Percentiles rank a stretch among this genome's conserved stretches.
Conservation (phyloP, 2,888 invertebrate species). For the Andrena trimmerana region DNA sequence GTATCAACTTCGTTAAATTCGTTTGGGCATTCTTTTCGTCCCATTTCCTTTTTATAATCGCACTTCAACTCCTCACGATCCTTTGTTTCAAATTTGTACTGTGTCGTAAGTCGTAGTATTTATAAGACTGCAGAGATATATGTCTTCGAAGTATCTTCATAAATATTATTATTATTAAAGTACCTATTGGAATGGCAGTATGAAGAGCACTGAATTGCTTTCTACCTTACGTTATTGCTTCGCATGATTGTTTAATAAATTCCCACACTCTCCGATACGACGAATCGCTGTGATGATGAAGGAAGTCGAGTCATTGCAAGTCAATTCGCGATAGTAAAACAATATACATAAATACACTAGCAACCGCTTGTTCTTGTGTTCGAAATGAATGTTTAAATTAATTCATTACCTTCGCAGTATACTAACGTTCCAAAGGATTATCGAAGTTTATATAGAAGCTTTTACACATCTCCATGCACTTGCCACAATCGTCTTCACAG, state of each 20-base stretch:
- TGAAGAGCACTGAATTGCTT: slow-evolving; percentile 23
- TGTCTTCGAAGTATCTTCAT: slow-evolving; percentile 8
- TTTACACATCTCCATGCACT: background rate
- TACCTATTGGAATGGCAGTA: slow-evolving; percentile 53
- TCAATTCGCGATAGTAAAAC: background rate
- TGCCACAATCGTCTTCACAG: background rate
- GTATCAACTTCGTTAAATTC: background rate
- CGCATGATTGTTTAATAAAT: background rate
- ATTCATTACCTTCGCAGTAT: background rate
- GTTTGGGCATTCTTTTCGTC: background rate
- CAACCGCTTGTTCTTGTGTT: background rate
- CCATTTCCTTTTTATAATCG: background rate
- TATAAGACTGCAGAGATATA: background rate
- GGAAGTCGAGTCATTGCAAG: background rate
- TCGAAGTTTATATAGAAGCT: background rate
- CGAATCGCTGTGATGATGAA: background rate
- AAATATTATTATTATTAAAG: slow-evolving; percentile 38
- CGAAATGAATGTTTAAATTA: background rate
- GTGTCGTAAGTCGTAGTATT: slow-evolving; percentile 6
- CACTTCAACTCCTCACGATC: background rate
- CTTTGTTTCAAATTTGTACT: slow-evolving; percentile 7
- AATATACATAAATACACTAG: slow-evolving; percentile 3
- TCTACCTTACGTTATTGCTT: slow-evolving; percentile 11
- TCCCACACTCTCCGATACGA: background rate
- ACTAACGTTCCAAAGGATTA: slow-evolving; percentile 1